Conservation (phyloP, 2,113 vertebrate genomes). For the Myodes glareolus region DNA sequence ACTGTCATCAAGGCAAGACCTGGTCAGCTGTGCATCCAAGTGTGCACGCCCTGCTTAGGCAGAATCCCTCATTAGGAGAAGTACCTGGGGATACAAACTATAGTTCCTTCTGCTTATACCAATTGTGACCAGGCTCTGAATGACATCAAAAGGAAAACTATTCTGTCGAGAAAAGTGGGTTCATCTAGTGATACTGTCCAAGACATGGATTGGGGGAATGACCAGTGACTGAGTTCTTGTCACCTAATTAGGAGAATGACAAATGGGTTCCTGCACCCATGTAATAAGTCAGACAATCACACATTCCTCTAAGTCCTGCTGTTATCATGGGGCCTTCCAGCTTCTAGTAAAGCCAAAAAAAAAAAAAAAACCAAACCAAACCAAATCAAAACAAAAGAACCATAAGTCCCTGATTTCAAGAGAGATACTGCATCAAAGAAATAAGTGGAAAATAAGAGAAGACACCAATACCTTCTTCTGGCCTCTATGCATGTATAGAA, state of each 20-base stretch:
- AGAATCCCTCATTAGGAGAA: not conserved
- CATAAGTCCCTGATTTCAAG: not conserved
- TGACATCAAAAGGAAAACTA: not conserved
- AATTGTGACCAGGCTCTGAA: not conserved
- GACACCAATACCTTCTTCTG: not conserved
- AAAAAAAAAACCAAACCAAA: not conserved
- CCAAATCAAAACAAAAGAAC: too few relatives aligned
- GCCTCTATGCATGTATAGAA: not conserved
- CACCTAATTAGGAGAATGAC: not conserved
- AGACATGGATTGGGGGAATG: not conserved
- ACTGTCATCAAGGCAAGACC: not conserved
- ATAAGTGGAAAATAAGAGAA: not conserved
- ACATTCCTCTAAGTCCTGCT: not conserved
- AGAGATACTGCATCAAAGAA: not conserved
- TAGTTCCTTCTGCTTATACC: not conserved
- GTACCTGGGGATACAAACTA: not conserved
- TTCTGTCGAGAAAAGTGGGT: not conserved
- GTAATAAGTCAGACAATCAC: too few relatives aligned
- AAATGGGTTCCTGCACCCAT: fast-evolving
- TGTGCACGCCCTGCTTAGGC: not conserved
- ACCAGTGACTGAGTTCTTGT: not conserved
- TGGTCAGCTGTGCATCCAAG: not conserved
- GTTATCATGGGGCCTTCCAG: not conserved
- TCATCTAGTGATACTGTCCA: not conserved
- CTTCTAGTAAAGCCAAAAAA: not conserved